phyloP scores from a whole-genome alignment of 35 echinoderm and acorn worm species.

The Ptychodera flava region DNA sequence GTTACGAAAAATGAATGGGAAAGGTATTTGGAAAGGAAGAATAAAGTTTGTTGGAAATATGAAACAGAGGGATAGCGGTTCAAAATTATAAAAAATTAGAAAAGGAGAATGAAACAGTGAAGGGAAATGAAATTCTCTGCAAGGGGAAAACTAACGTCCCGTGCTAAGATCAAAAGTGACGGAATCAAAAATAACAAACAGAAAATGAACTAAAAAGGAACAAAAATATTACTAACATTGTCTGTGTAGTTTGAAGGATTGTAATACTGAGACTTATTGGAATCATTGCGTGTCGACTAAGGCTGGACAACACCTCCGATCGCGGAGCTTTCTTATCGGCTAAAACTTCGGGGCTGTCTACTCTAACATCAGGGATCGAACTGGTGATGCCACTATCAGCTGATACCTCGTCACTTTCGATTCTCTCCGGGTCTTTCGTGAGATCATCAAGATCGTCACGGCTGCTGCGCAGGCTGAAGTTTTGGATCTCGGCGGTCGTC shows the following conservation, averaged over 20 bases:
- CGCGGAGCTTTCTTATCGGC: not conserved
- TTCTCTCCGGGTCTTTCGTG: slow-evolving; percentile 45
- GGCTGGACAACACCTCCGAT: not conserved
- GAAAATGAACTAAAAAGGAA: no score
- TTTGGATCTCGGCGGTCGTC: slow-evolving; percentile 96
- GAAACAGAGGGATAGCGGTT: no score
- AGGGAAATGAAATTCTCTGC: no score
- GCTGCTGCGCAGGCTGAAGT: slow-evolving; percentile 78
- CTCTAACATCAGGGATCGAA: slow-evolving; percentile 79
- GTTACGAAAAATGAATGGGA: no score
- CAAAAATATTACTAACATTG: not conserved
- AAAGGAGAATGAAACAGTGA: no score
- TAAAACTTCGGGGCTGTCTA: slow-evolving; percentile 82
- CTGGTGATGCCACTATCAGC: slow-evolving; percentile 69
- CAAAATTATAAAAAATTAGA: no score
- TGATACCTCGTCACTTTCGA: slow-evolving; percentile 93
- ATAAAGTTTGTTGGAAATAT: no score
- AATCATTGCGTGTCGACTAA: not conserved
- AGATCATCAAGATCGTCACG: slow-evolving; percentile 78
- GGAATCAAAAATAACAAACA: no score
- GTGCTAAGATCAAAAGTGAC: no score
- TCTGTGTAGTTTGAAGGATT: not conserved
- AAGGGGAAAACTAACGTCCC: no score
- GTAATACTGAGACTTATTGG: not conserved
- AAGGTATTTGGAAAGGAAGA: no score